These are phyloP conservation scores for Tupaia chinensis DNA, from an alignment of 2,113 vertebrate genomes.

Conservation along the genomic window DNA sequence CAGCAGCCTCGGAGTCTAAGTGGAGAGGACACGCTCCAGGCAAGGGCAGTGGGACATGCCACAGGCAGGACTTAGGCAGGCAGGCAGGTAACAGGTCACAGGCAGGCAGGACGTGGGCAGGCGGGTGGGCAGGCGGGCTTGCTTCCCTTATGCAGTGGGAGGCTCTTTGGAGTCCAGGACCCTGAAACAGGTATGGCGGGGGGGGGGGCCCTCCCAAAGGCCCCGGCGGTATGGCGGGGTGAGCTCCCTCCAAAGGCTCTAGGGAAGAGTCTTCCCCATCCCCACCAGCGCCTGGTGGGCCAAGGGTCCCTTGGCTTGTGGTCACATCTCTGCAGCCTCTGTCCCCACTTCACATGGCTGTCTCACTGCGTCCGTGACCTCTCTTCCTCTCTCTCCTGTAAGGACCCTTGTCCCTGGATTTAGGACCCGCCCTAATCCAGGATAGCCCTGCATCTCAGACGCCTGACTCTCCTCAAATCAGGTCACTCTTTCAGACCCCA, in stretches of 20 bases:
- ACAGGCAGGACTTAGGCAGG: too few relatives aligned
- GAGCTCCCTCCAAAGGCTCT: not conserved
- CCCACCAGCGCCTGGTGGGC: not conserved
- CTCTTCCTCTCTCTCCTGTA: not conserved
- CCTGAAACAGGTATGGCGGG: rapidly evolving
- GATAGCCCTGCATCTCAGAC: not conserved
- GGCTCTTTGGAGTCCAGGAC: not conserved
- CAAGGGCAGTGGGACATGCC: too few relatives aligned
- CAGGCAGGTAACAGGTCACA: too few relatives aligned
- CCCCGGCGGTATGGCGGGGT: too few relatives aligned
- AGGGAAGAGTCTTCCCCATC: not conserved
- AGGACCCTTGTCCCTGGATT: not conserved
- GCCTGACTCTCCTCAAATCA: not conserved
- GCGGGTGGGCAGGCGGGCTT: too few relatives aligned
- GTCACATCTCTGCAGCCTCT: not conserved
- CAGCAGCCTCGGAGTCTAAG: too few relatives aligned
- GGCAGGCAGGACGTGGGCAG: too few relatives aligned
- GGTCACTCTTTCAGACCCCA: too few relatives aligned
- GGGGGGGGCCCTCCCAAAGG: too few relatives aligned
- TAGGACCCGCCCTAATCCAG: not conserved
- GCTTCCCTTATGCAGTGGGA: too few relatives aligned
- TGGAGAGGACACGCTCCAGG: too few relatives aligned
- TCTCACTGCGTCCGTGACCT: not conserved
- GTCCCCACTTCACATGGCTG: too few relatives aligned
- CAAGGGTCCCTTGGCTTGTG: not conserved